These are phyloP conservation scores for Trachelus iudaicus DNA, from an alignment of 2,888 invertebrate species.

Conservation along the genomic window DNA sequence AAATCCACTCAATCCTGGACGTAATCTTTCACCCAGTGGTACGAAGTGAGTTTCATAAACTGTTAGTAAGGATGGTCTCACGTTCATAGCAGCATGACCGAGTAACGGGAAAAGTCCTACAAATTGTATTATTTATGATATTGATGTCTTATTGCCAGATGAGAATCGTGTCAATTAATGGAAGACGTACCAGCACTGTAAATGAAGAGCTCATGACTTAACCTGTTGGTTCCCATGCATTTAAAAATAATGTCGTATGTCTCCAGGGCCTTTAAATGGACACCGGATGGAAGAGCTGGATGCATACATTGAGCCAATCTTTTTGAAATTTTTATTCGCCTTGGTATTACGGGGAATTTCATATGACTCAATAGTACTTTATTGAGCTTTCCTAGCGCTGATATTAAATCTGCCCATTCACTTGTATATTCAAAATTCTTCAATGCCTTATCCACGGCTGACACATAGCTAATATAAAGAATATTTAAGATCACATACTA, in stretches of 20 bases:
- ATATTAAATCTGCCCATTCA: conserved; percentile 95
- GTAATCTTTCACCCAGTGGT: conserved; percentile 78
- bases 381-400: conserved; percentile 88
- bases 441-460: conserved; percentile 86
- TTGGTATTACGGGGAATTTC: conserved; percentile 87
- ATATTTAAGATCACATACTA: conserved; percentile 6
- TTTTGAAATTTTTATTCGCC: conserved; percentile 88
- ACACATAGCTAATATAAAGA: conserved; percentile 70
- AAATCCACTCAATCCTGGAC: conserved; percentile 88
- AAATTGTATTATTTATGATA: neutral
- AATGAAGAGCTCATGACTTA: conserved; percentile 85
- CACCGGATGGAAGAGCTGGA: conserved; percentile 90
- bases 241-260: conserved; percentile 92
- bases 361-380: conserved; percentile 85
- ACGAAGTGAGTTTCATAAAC: conserved; percentile 92
- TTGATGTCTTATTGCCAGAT: neutral
- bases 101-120: conserved; percentile 88
- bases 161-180: neutral
- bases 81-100: conserved; percentile 90
- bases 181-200: conserved; percentile 74
- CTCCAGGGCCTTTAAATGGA: conserved; percentile 90
- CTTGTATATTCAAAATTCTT: conserved; percentile 93
- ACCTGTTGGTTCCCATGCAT: conserved; percentile 83
- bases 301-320: conserved; percentile 94
- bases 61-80: conserved; percentile 81